Evolutionary conservation across 2,113 vertebrate genomes (phyloP), one percentile per base, ranked within the genome.

Genomic region (Hiodon alosoides): DNA sequence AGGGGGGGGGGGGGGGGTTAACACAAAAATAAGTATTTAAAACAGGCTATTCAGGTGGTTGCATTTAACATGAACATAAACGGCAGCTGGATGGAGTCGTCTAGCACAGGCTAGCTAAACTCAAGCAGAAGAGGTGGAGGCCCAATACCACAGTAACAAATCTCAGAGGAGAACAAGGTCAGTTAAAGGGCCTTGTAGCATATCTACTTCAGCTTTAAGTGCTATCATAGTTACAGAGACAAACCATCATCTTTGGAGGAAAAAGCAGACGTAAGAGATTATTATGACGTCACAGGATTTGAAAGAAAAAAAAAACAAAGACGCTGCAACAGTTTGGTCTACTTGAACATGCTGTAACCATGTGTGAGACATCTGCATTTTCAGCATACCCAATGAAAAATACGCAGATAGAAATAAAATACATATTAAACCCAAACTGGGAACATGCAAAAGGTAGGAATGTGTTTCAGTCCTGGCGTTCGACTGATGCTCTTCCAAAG

Each of bases 381-480:
- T 71, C 55, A 51, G 47, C 54, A 10, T 48, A 71, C 57, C 31
- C 31, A 31, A 31, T 31, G 31, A 31, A 31, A 31, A 31, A 31
- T 31, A 46, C 64, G 47, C 2, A 10, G 9, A 66, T 47, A 47
- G 8, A 10, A 11, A 11, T 8, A 75, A 59, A 58, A 4, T 31
- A 60, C 7, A 60, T 50, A 52, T 72, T 16, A 3, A 72, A 59
- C 68, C 54, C 64, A 64, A 65, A 54, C 5, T 65, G 51, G 61
- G 46, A 62, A 67, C 17, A 52, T 46, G 13, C 55, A 58, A 7
- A 59, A 10, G 73, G 31, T 47, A 17, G 6, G 67, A n/a, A 51
- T 1, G 10, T 68, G 58, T 68, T 51, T 52, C 47, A 17, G 14
- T 52, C 69, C 57, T 48, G 31, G 55, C 58, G 58, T 71, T 57